Base-by-base conservation (phyloP, 2,797 vertebrate genomes). In the Psittacula echo region DNA sequence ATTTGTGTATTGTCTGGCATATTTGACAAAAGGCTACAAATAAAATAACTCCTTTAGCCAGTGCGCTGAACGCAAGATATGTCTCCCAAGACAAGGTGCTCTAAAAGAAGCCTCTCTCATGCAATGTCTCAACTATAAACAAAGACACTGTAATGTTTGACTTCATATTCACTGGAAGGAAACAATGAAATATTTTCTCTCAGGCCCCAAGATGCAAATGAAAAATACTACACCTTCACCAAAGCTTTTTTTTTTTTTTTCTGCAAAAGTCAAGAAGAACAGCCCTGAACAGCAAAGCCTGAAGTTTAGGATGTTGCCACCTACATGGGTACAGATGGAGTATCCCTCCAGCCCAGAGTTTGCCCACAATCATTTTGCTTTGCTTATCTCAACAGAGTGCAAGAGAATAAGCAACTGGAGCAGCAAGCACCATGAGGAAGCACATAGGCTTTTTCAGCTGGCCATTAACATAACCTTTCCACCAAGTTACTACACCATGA, bases 61-160 rank as follows among this genome's bases (percentile, higher is more conserved):
- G 18, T 17, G 47, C 3, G 1, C 27, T 60, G n/a, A 66, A 86
- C n/a, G 29, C 5, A 41, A 66, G 17, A 39, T 9, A 17, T 0
- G 0, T 23, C 13, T 67, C 56, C 60, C 0, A 1, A 85, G 29
- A 64, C 1, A 0, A 34, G 24, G 10, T 30, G 19, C 24, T 83
- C 23, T 12, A 17, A 56, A 78, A 60, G 13, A 65, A 90, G 37
- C 18, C 53, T 58, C 20, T 72, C n/a, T 61, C 16, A 39, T 10
- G 13, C 32, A 60, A 45, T 2, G 8, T 58, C 10, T 72, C 79
- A 84, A 1, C 42, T 34, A 39, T 10, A 82, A 47, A 27, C 19
- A 83, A 89, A 89, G 65, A 67, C 16, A 72, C 8, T 42, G 19
- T 53, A 39, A 65, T 34, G 13, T 65, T 72, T 73, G 42, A 42